A percentile compares a stretch with the other conserved stretches of the same genome.
Evolutionary conservation across 2,797 vertebrate genomes (phyloP).

Genomic region (Rhincodon typus): DNA sequence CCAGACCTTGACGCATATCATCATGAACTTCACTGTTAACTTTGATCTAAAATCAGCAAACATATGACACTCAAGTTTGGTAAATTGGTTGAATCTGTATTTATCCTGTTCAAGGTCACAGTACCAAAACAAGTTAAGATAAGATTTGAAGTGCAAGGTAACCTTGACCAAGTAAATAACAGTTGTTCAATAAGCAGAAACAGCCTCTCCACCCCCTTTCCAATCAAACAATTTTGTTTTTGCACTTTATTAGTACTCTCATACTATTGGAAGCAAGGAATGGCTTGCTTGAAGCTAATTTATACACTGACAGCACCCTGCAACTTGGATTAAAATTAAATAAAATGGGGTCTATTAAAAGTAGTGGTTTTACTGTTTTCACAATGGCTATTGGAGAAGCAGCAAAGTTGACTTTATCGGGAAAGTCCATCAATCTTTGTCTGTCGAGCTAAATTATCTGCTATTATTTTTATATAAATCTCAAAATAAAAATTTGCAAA

Average conservation of each 20-base stretch:
- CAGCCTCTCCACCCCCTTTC: no score
- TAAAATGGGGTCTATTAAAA: not conserved
- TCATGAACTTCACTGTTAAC: conserved; percentile 25
- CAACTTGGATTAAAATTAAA: not conserved
- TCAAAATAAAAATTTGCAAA: not conserved
- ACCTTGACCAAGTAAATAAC: not conserved
- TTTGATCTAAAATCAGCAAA: conserved; percentile 2
- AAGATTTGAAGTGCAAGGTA: not conserved
- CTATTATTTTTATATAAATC: not conserved
- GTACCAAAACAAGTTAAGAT: conserved; percentile 3
- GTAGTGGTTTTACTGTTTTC: not conserved
- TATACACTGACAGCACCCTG: not conserved
- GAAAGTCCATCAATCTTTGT: not conserved
- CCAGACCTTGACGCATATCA: not conserved
- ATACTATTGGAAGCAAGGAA: not conserved
- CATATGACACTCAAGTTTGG: not conserved
- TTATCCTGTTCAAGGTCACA: not conserved
- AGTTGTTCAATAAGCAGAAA: not conserved
- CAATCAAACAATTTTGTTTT: not conserved
- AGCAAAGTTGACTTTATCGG: not conserved
- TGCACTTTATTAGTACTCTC: not conserved
- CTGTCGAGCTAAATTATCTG: not conserved
- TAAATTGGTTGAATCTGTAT: not conserved
- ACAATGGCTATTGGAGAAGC: not conserved
- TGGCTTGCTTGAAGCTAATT: not conserved